A percentile compares a stretch with the other conserved stretches of the same genome.
Evolutionary conservation across 2,888 invertebrate genomes (phyloP).

Genomic region (Netelia melanura): DNA sequence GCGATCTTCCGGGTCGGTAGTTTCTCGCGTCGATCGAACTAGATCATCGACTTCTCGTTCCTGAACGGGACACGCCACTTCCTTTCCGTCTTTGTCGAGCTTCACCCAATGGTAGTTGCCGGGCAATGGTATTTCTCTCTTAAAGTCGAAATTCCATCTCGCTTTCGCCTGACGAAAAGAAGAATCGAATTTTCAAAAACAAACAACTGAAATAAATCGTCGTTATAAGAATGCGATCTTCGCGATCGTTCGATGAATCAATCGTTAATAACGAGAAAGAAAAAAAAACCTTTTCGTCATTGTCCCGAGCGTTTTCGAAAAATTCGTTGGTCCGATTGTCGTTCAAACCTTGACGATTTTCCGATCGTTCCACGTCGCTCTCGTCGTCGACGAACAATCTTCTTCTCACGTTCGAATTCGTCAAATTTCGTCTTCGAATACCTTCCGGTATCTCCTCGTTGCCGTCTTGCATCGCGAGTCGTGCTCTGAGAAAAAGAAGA

Average conservation of each 20-base stretch:
- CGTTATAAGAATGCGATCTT: no score
- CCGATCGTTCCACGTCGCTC: conserved; percentile 70
- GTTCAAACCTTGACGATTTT: conserved; percentile 40
- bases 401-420: conserved; percentile 81
- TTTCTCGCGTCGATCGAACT: conserved; percentile 5
- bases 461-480: conserved; percentile 80
- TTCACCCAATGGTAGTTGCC: conserved; percentile 86
- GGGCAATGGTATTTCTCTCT: conserved; percentile 85
- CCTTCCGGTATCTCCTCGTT: conserved; percentile 75
- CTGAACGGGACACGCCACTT: conserved; percentile 44
- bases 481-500: conserved; percentile 75
- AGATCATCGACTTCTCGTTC: conserved; percentile 64
- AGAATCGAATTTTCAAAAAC: conserved; percentile 5
- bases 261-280: background rate
- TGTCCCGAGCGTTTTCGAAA: conserved; percentile 74
- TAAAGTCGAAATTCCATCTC: conserved; percentile 87
- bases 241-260: no score
- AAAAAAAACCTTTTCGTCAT: conserved; percentile 74
- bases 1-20: background rate
- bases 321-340: conserved; percentile 76
- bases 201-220: background rate
- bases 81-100: conserved; percentile 71
- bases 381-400: conserved; percentile 84
- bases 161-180: conserved; percentile 78
- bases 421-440: conserved; percentile 55